Evolutionary conservation across 2,888 invertebrate genomes (phyloP), one percentile per base, ranked within the genome.

Genomic region (Norana najaformis): DNA sequence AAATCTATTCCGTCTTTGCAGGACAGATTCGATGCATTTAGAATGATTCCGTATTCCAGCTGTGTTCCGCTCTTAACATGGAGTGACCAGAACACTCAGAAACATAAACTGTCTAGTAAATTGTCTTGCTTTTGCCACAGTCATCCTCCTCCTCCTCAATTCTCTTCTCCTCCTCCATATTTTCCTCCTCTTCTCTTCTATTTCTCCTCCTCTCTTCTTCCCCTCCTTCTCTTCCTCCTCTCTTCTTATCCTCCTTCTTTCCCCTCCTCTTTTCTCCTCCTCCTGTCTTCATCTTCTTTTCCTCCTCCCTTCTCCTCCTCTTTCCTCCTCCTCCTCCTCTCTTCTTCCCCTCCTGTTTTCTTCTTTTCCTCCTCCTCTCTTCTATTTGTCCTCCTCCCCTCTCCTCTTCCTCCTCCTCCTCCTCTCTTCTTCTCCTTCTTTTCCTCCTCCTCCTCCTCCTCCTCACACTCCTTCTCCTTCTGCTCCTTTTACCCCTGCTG

Each of bases 301-400:
- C 47, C 1, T 8, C 20, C 23, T 47, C 8, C n/a, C 23, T 47
- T n/a, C 16, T 90, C 53, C 47, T 88, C 83, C 88, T 88, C 35
- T 53, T 90, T 89, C 69, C 85, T 85, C 82, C 85, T 82, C 82
- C 88, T 35, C 88, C 14, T 35, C 13, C 88, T 88, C 36, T 35
- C 34, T 11, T 35, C 14, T 14, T 11, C 34, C 23, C 88, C 11
- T 30, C 38, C 11, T 14, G 3, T 85, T 34, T 34, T 85, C 35
- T n/a, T n/a, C 34, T 5, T 3, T 18, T 14, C 14, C 13, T 14
- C 18, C 41, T 18, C 13, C 18, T 3, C 18, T 3, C 14, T 18
- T 16, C 41, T 18, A 14, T 14, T 41, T 14, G 3, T 16, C 41
- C 13, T 3, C 41, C 14, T 2, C 16, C 18, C 41, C 13, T 14